A percentile compares a stretch with the other conserved stretches of the same genome.
Evolutionary conservation across 2,888 invertebrate genomes (phyloP).

Genomic region (Chrysotoxum bicinctum): DNA sequence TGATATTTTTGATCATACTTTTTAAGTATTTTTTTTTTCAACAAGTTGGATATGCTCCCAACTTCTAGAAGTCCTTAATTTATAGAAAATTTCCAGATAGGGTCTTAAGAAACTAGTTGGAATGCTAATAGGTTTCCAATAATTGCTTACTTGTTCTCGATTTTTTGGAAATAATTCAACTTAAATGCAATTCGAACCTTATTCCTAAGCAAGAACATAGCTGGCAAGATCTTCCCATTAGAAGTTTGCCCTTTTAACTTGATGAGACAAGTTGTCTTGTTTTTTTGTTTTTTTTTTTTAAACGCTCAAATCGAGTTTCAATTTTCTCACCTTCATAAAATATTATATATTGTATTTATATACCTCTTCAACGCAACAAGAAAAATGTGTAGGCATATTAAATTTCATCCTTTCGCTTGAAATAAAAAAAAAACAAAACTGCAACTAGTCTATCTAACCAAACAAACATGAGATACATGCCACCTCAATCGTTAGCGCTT

Average conservation of each 20-base stretch:
- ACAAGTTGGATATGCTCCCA: no score
- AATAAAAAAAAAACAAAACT: slow-evolving; percentile 4
- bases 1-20: no score
- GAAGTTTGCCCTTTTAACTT: slow-evolving; percentile 9
- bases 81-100: no score
- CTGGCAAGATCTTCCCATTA: background rate
- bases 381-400: slow-evolving; percentile 46
- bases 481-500: slow-evolving; percentile 47
- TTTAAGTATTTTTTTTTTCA: no score
- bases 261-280: background rate
- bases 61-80: no score
- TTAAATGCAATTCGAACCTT: background rate
- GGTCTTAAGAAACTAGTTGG: no score
- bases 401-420: slow-evolving; percentile 56
- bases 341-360: background rate
- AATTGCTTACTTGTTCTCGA: no score
- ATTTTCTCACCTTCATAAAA: slow-evolving; percentile 43
- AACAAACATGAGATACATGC: slow-evolving; percentile 56
- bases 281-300: background rate
- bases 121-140: no score
- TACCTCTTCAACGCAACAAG: slow-evolving; percentile 39
- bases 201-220: background rate
- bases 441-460: slow-evolving; percentile 58
- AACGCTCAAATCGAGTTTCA: slow-evolving; percentile 38
- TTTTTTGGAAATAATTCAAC: no score